These are phyloP conservation scores for Eremobia ochroleuca DNA, from an alignment of 2,888 invertebrate genomes.

Conservation along the genomic window DNA sequence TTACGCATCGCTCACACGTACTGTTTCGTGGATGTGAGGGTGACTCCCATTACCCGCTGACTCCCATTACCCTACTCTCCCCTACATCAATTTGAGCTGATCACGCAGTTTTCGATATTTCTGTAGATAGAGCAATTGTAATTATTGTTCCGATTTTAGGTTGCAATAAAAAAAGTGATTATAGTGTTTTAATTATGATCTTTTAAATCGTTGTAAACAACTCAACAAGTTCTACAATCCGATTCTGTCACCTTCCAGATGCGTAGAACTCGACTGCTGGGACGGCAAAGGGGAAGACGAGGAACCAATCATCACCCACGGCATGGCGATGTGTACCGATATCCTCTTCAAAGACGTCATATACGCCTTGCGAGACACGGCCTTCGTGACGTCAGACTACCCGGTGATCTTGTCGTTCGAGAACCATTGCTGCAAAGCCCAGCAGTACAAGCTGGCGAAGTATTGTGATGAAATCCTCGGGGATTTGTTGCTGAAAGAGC, in stretches of 20 bases:
- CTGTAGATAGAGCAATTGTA: neutral
- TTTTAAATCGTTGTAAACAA: neutral
- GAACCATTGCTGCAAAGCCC: conserved; percentile 99
- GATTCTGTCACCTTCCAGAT: conserved; percentile 89
- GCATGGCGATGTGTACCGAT: conserved; percentile 99
- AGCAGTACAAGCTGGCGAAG: conserved; percentile 99
- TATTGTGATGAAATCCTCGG: conserved; percentile 99
- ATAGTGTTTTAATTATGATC: neutral
- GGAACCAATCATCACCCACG: conserved; percentile 99
- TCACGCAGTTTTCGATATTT: neutral
- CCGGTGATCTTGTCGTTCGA: conserved; percentile 99
- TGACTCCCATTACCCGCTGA: too few species aligned
- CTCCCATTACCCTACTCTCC: too few species aligned
- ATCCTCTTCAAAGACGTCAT: conserved; percentile 99
- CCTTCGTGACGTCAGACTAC: conserved; percentile 99
- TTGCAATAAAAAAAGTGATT: neutral
- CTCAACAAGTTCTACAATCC: neutral
- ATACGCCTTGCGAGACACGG: conserved; percentile 98
- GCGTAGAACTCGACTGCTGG: conserved; percentile 99
- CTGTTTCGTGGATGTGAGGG: too few species aligned
- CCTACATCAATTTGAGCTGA: neutral
- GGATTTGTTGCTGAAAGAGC: conserved; percentile 97
- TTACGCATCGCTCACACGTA: too few species aligned
- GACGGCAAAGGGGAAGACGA: conserved; percentile 99
- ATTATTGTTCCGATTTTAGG: neutral